Evolutionary conservation across 2,888 invertebrate genomes (phyloP).

Genomic region (Cryptus armator): DNA sequence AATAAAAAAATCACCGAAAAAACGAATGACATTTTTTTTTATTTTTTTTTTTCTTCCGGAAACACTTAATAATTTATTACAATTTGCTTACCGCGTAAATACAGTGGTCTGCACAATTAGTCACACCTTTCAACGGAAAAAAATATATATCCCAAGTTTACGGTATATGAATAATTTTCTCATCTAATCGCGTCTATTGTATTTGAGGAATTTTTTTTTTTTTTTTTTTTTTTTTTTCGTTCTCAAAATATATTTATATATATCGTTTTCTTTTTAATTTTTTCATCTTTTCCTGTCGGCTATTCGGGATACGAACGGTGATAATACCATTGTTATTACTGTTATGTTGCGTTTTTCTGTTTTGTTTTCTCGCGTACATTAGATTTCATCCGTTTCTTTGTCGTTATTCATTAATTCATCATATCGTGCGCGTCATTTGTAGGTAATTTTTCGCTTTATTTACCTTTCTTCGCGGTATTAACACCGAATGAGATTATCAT

Average conservation of each 20-base stretch:
- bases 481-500: slow-evolving; percentile 62
- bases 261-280: slow-evolving; percentile 33
- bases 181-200: slow-evolving; percentile 53
- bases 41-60: slow-evolving; percentile 69
- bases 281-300: slow-evolving; percentile 5
- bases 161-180: slow-evolving; percentile 51
- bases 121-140: slow-evolving; percentile 73
- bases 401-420: slow-evolving; percentile 44
- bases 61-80: slow-evolving; percentile 80
- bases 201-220: slow-evolving; percentile 54
- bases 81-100: slow-evolving; percentile 72
- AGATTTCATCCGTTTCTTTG: slow-evolving; percentile 23
- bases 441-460: slow-evolving; percentile 15
- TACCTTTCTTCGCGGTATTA: slow-evolving; percentile 40
- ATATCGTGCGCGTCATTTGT: slow-evolving; percentile 55
- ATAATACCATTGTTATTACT: slow-evolving; percentile 41
- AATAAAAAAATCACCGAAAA: background rate
- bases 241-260: slow-evolving; percentile 58
- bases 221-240: slow-evolving; percentile 37
- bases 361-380: slow-evolving; percentile 21
- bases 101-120: slow-evolving; percentile 77
- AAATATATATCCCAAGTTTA: slow-evolving; percentile 70
- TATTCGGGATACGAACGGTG: slow-evolving; percentile 44
- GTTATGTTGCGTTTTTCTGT: slow-evolving; percentile 19
- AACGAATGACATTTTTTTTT: background rate